These are phyloP conservation scores for Drosophila rufa DNA, from an alignment of 1,140 invertebrate genomes.

Conservation along the genomic window DNA sequence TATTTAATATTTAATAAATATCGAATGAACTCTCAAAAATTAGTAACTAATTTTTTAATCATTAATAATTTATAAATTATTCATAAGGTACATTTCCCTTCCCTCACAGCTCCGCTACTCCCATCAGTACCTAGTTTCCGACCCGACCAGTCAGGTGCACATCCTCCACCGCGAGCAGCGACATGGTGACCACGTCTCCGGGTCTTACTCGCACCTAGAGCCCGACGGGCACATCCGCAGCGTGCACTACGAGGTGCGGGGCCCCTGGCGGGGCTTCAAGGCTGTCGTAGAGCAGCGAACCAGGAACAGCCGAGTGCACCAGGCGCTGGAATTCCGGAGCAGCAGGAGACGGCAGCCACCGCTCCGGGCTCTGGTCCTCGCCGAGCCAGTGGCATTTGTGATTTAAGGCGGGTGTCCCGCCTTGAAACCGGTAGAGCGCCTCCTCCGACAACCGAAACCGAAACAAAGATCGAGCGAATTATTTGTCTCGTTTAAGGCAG, in stretches of 20 bases:
- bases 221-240: slow-evolving; percentile 85
- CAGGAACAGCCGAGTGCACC: slow-evolving; percentile 70
- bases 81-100: too few species aligned
- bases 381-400: slow-evolving; percentile 54
- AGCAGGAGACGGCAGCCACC: slow-evolving; percentile 36
- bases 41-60: too few species aligned
- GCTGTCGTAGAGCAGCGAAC: slow-evolving; percentile 84
- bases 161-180: slow-evolving; percentile 86
- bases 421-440: slow-evolving; percentile 16
- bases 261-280: slow-evolving; percentile 84
- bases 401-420: slow-evolving; percentile 31
- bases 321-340: slow-evolving; percentile 38
- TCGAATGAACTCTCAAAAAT: too few species aligned
- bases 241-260: slow-evolving; percentile 86
- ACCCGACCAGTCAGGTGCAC: slow-evolving; percentile 77
- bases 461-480: slow-evolving; percentile 19
- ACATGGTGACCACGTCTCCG: slow-evolving; percentile 83
- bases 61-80: too few species aligned
- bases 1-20: too few species aligned
- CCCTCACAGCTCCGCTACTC: slow-evolving; percentile 82
- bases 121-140: slow-evolving; percentile 86
- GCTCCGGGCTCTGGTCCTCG: slow-evolving; percentile 41
- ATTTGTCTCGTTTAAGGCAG: slow-evolving; percentile 28
- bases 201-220: slow-evolving; percentile 86
- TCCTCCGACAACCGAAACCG: neutral